Evolutionary conservation across 2,888 invertebrate genomes (phyloP).

Genomic region (Drosophila dives): DNA sequence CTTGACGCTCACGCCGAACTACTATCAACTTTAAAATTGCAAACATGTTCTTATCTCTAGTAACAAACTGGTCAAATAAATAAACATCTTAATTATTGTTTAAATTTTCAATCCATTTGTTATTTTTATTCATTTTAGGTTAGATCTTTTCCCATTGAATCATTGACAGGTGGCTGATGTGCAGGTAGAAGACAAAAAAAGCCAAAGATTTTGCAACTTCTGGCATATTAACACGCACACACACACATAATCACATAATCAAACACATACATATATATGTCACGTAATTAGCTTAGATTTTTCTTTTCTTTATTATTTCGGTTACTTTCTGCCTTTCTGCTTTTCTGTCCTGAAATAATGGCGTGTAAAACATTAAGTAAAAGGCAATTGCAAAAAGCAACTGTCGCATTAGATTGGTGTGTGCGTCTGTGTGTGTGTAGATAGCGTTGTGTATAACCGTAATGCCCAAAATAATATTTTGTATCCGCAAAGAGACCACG

Average conservation of each 20-base stretch:
- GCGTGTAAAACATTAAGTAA: conserved; percentile 73
- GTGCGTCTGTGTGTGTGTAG: not conserved
- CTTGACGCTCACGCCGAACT: no score
- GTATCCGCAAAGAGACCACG: conserved; percentile 65
- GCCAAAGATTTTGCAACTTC: conserved; percentile 25
- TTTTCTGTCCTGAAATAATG: conserved; percentile 47
- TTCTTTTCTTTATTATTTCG: conserved; percentile 12
- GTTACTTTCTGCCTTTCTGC: conserved; percentile 6
- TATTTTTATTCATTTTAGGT: no score
- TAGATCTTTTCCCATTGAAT: no score
- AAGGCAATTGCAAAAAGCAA: conserved; percentile 63
- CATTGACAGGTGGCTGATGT: no score
- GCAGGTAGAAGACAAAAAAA: no score
- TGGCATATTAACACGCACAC: not conserved
- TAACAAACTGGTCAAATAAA: no score
- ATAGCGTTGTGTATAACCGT: conserved; percentile 2
- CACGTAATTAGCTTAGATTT: conserved; percentile 79
- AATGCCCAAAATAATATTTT: conserved; percentile 44
- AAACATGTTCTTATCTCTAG: no score
- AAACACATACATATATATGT: not conserved
- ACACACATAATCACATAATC: not conserved
- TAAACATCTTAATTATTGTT: no score
- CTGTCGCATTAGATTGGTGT: conserved; percentile 44
- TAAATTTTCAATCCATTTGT: no score
- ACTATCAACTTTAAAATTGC: no score